Evolutionary conservation across 30 jellyfish, hydroid and myxozoan genomes (phyloP).

Genomic region (Pelagia noctiluca): DNA sequence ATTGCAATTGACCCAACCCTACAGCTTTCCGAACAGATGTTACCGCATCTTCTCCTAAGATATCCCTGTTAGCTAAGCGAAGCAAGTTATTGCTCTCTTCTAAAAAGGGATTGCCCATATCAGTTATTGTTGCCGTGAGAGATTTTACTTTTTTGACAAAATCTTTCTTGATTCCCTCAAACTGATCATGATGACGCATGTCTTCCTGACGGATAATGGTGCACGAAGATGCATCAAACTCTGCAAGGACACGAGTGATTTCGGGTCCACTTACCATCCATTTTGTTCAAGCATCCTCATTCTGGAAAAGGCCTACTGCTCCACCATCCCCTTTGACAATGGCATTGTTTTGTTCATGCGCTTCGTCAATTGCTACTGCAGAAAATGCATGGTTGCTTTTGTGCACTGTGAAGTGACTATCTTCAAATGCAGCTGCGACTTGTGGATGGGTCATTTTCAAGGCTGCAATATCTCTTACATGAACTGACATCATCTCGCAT

Average conservation of each 20-base stretch:
- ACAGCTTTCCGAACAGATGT: too few relatives aligned
- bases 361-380: slow-evolving; percentile 27
- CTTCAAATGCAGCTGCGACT: neutral
- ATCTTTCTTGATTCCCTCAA: too few relatives aligned
- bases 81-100: too few relatives aligned
- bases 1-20: too few relatives aligned
- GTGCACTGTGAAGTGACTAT: slow-evolving; percentile 23
- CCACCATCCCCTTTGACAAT: slow-evolving; percentile 57
- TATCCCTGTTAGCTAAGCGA: too few relatives aligned
- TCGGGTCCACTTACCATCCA: slow-evolving; percentile 62
- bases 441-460: neutral
- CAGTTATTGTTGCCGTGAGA: slow-evolving; percentile 2
- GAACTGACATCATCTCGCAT: slow-evolving; percentile 29
- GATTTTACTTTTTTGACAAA: too few relatives aligned
- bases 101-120: slow-evolving; percentile 33
- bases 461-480: slow-evolving; percentile 1
- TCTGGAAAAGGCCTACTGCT: slow-evolving; percentile 39
- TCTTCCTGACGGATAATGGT: too few relatives aligned
- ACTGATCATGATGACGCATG: too few relatives aligned
- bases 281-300: slow-evolving; percentile 20
- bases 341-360: slow-evolving; percentile 35
- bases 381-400: slow-evolving; percentile 16
- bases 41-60: too few relatives aligned
- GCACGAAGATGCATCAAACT: too few relatives aligned
- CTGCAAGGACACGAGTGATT: slow-evolving; percentile 27